A percentile compares a stretch with the other conserved stretches of the same genome.
These are phyloP conservation scores for Crocidura indochinensis DNA, from an alignment of 2,797 vertebrate species.

Conservation along the genomic window DNA sequence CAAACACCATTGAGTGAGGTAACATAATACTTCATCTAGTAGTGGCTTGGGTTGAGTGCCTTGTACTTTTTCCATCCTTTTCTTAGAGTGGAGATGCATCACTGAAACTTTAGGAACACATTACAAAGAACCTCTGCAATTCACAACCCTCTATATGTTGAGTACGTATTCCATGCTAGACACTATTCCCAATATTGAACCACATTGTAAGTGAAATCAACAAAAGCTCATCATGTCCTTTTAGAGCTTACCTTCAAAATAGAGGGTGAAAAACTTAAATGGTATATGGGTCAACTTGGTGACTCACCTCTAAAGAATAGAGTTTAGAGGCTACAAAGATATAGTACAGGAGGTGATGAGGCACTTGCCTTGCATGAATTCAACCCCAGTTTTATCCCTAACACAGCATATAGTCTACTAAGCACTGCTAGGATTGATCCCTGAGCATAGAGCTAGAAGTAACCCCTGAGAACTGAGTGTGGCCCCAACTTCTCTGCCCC, in stretches of 20 bases:
- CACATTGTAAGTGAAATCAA: not conserved
- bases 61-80: not conserved
- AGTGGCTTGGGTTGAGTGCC: not conserved
- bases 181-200: not conserved
- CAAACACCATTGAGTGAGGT: not conserved
- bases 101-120: not conserved
- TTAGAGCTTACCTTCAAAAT: slow-evolving; percentile 30
- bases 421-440: no score
- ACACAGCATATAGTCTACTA: no score
- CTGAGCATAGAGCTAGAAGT: no score
- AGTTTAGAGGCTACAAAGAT: no score
- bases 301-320: slow-evolving; percentile 9
- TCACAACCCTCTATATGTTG: not conserved
- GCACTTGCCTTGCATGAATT: no score
- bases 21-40: not conserved
- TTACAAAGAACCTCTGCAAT: not conserved
- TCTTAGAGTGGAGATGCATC: not conserved
- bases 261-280: not conserved
- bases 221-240: not conserved
- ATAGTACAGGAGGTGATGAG: no score
- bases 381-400: no score
- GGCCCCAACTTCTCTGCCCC: no score
- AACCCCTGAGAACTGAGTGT: no score
- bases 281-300: not conserved
- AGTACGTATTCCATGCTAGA: not conserved